Evolutionary conservation across 92 coral and sea anemone species (phyloP), one percentile per base, ranked within the genome.

Genomic region (Pocillopora grandis): DNA sequence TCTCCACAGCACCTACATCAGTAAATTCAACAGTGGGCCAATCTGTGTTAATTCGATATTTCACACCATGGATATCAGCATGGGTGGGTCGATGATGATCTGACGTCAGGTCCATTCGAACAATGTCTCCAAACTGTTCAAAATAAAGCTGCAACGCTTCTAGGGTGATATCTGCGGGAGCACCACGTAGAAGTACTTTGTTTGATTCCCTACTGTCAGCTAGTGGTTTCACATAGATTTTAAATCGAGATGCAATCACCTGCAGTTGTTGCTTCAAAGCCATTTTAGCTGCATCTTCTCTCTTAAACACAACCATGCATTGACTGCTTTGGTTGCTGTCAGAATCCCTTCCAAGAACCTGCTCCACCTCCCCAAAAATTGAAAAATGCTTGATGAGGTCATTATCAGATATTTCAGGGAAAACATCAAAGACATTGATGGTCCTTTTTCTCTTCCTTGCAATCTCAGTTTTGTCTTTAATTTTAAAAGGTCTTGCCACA

Each of bases 111-210:
- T 74, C 62, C 63, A 74, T 74, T 9, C 60, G 63, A 2, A 2
- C 16, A 37, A 74, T 74, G 62, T 74, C 42, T 55, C 78, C 78
- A 13, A 74, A 74, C 78, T 74, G 78, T 74, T 74, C 78, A 74
- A 74, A 74, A 23, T 74, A 27, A 49, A 55, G 78, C 19, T 27
- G 78, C 3, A 74, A 56, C 1, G 9, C n/a, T 55, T 74, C 77
- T 18, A 74, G 9, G 11, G 78, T 74, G n/a, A 74, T 3, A 19
- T 56, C 63, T 7, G 2, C 17, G 19, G 78, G 62, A 12, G 78
- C 19, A 2, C 33, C 33, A 7, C 13, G 37, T 18, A 74, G 5
- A 18, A 74, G 60, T 23, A 74, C 56, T 21, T 35, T 52, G n/a
- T 74, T 74, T 20, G 78, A 74, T 49, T 33, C 27, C 2, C 10